Conservation (phyloP, 1,140 invertebrate species). For the Drosophila ohnishii region DNA sequence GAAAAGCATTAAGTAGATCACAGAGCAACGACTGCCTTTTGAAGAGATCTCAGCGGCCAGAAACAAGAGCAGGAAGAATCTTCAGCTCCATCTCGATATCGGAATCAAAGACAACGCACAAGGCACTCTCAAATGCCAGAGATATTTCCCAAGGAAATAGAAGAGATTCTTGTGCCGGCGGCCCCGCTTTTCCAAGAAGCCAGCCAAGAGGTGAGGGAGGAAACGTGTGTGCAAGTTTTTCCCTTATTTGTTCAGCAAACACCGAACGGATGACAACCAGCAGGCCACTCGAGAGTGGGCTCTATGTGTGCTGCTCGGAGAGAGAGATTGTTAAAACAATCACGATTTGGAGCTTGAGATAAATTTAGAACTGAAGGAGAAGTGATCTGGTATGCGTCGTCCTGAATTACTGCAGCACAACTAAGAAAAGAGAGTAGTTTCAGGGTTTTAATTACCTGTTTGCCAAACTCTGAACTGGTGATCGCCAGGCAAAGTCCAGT, state of each 20-base stretch:
- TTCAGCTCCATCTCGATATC: conserved; percentile 15
- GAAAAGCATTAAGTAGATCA: conserved; percentile 56
- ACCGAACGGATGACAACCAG: conserved; percentile 45
- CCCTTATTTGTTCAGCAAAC: conserved; percentile 66
- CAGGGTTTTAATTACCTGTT: neutral
- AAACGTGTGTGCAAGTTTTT: conserved; percentile 67
- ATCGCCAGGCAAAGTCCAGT: neutral
- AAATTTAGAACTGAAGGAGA: conserved; percentile 1
- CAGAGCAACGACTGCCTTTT: conserved; percentile 33
- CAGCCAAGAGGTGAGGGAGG: conserved; percentile 31
- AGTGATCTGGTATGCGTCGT: conserved; percentile 3
- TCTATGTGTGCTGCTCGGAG: conserved; percentile 9
- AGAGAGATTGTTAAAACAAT: conserved; percentile 58
- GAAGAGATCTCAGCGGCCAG: conserved; percentile 17
- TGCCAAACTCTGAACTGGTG: neutral
- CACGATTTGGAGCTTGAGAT: conserved; percentile 24
- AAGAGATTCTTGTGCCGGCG: conserved; percentile 62
- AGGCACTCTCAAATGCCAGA: conserved; percentile 60
- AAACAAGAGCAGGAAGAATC: conserved; percentile 61
- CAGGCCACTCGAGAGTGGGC: conserved; percentile 9
- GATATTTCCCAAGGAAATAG: conserved; percentile 79
- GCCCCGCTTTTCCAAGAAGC: conserved; percentile 60
- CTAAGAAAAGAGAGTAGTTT: neutral
- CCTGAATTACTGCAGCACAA: neutral
- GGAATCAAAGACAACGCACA: conserved; percentile 41